Base-by-base conservation (phyloP, 2,888 invertebrate species). In the Capitulum mitella region DNA sequence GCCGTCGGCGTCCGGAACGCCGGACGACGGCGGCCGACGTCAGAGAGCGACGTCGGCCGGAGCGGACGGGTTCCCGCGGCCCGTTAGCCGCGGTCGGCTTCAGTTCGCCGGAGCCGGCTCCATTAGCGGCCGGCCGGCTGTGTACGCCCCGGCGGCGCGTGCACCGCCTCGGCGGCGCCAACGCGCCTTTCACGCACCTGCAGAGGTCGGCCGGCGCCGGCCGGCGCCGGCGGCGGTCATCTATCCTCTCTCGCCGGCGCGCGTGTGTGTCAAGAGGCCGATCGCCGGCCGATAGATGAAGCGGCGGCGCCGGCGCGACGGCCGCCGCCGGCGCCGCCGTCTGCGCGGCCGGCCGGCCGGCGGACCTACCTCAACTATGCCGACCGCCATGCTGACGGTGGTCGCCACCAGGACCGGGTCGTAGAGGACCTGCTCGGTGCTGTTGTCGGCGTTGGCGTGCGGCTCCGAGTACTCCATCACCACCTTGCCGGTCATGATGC, bases 381-480 rank as follows among this genome's bases (percentile, higher is more conserved):
- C 93, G 1, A 93, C 93, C 29, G 90, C 87, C 81, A 96, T 89
- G 16, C 92, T 91, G 0, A 95, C 90, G 10, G 92, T 89, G 78
- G 92, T 91, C 0, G 93, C 91, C 2, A 95, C 91, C 87, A 93
- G 89, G n/a, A 92, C 83, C 78, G 90, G 86, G 5, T 88, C 85
- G 83, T 88, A 86, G 70, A 78, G 82, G 16, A 37, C 8, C n/a
- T 37, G 51, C 19, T 51, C 70, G 5, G 75, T 75, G 54, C 54
- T 48, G 43, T 74, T 75, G 34, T 26, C 48, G 22, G 43, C 75
- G 37, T 26, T 8, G 16, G 70, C 26, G 22, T 37, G 34, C 32
- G 77, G 51, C 19, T 64, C 58, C 5, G 81, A 76, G 14, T 79
- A 46, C 26, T 81, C 81, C 14, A 64, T 78, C 37, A 81, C 80